Conservation (phyloP, 2,888 invertebrate species). For the Sphaerophoria taeniata region DNA sequence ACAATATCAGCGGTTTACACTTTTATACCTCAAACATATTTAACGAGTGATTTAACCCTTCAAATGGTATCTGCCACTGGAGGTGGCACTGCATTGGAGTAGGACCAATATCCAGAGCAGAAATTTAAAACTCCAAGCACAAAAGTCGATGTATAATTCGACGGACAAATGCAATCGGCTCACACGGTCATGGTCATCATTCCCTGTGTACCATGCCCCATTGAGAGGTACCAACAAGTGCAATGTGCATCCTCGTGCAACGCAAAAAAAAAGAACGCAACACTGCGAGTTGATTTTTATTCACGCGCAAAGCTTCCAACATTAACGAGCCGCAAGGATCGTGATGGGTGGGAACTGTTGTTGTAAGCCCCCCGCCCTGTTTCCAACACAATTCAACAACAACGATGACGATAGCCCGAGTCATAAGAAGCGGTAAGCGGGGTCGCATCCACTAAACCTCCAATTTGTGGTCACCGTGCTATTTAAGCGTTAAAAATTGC, state of each 20-base stretch:
- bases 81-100: constrained; percentile 18
- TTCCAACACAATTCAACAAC: constrained; percentile 8
- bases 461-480: constrained; percentile 74
- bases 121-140: constrained; percentile 67
- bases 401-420: constrained; percentile 22
- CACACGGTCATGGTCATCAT: constrained; percentile 72
- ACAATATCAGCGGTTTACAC: constrained; percentile 74
- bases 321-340: constrained; percentile 49
- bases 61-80: constrained; percentile 59
- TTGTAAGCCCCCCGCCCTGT: constrained; percentile 4
- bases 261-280: constrained; percentile 60
- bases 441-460: constrained; percentile 73
- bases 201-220: constrained; percentile 24
- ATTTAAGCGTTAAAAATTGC: constrained; percentile 74
- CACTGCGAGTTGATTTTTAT: constrained; percentile 61
- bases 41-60: constrained; percentile 74
- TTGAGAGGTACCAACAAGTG: constrained; percentile 49
- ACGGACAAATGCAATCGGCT: constrained; percentile 71
- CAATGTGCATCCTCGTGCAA: constrained; percentile 61
- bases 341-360: constrained; percentile 43
- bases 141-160: constrained; percentile 71
- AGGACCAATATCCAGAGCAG: constrained; percentile 33
- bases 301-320: constrained; percentile 59
- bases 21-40: constrained; percentile 74
- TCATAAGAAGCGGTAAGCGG: constrained; percentile 70